These are phyloP conservation scores for Tridacna crocea DNA, from an alignment of 2,888 invertebrate genomes.

Conservation along the genomic window DNA sequence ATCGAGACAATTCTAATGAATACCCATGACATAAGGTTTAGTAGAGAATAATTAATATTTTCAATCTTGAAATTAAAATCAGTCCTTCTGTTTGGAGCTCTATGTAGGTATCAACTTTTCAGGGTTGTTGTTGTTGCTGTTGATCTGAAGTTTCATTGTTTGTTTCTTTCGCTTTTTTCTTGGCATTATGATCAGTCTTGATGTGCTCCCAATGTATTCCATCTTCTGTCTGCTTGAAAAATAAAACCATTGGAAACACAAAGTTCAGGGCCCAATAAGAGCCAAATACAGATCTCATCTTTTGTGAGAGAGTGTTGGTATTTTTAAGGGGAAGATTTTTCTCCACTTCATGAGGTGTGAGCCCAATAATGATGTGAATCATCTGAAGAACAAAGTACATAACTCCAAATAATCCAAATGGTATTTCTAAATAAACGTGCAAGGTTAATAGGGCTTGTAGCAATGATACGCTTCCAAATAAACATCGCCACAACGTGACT, in stretches of 20 bases:
- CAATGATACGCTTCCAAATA: slow-evolving; percentile 50
- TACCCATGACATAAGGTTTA: too few relatives aligned
- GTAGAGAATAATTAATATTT: too few relatives aligned
- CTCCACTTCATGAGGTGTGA: slow-evolving; percentile 68
- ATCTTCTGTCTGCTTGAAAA: slow-evolving; percentile 69
- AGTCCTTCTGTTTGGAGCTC: too few relatives aligned
- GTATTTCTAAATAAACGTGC: slow-evolving; percentile 58
- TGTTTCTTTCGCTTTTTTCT: slow-evolving; percentile 46
- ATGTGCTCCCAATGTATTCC: slow-evolving; percentile 70
- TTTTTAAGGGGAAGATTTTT: slow-evolving; percentile 62
- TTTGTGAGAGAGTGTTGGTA: slow-evolving; percentile 56
- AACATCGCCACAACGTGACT: slow-evolving; percentile 49
- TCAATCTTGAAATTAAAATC: too few relatives aligned
- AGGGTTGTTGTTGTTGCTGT: background rate
- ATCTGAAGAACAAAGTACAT: slow-evolving; percentile 62
- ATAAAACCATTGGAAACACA: slow-evolving; percentile 69
- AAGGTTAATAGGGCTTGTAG: slow-evolving; percentile 60
- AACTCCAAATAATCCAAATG: slow-evolving; percentile 61
- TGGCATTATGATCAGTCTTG: slow-evolving; percentile 60
- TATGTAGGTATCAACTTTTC: too few relatives aligned
- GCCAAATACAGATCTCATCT: slow-evolving; percentile 70
- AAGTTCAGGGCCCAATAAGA: slow-evolving; percentile 74
- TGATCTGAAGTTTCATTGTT: background rate
- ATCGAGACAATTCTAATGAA: too few relatives aligned
- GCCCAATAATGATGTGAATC: slow-evolving; percentile 56